Evolutionary conservation across 2,888 invertebrate genomes (phyloP).

Genomic region (Cyrtodaria siliqua): DNA sequence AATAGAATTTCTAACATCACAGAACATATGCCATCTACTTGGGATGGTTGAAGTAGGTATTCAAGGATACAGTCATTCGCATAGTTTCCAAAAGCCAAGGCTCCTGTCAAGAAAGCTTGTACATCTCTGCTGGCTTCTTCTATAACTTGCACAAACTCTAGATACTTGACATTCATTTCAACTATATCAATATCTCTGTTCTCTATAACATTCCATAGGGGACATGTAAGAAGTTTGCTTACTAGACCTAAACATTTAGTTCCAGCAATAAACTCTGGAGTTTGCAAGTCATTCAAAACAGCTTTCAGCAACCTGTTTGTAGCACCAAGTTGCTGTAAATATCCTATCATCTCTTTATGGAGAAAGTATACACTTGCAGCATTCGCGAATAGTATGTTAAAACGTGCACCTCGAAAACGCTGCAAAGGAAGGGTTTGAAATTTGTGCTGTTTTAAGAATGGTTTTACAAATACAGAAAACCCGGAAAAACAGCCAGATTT

Average conservation of each 20-base stretch:
- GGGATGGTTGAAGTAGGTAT: not conserved
- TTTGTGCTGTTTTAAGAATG: constrained; percentile 10
- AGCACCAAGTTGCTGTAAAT: not conserved
- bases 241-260: constrained; percentile 8
- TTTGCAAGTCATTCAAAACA: constrained; percentile 23
- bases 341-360: constrained; percentile 27
- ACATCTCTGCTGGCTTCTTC: not conserved
- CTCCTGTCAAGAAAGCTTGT: not conserved
- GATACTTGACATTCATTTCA: not conserved
- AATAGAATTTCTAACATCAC: not conserved
- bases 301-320: constrained; percentile 16
- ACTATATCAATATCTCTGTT: constrained; percentile 1
- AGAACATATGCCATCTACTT: not conserved
- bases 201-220: constrained; percentile 25
- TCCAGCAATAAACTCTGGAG: constrained; percentile 17
- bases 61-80: not conserved
- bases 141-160: not conserved
- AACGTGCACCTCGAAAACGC: constrained; percentile 30
- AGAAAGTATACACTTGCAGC: constrained; percentile 21
- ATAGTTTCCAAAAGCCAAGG: not conserved
- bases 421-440: constrained; percentile 11
- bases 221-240: constrained; percentile 25
- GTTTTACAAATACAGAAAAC: constrained; percentile 21
- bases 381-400: constrained; percentile 46
- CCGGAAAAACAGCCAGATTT: constrained; percentile 18